A percentile compares a stretch with the other conserved stretches of the same genome.
phyloP scores from a whole-genome alignment of 2,888 invertebrate species.

The Eristalinus sepulchralis region DNA sequence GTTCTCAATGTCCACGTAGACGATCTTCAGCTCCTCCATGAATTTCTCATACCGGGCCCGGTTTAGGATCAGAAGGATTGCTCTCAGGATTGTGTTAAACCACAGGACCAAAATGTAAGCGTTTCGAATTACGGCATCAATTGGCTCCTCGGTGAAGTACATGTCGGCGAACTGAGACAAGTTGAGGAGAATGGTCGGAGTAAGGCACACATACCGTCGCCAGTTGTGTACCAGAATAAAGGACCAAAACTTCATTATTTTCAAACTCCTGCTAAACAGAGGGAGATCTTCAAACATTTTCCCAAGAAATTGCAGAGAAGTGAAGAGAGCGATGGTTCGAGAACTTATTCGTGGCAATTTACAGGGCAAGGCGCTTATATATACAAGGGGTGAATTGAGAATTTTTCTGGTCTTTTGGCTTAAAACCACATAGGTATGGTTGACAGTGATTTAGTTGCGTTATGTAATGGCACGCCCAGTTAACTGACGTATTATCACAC shows the following conservation, averaged over 20 bases:
- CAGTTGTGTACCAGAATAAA: conserved; percentile 76
- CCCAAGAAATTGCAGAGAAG: neutral
- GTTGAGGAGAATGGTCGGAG: conserved; percentile 73
- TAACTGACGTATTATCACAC: neutral
- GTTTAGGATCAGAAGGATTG: conserved; percentile 72
- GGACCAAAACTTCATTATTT: conserved; percentile 76
- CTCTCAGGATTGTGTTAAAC: conserved; percentile 74
- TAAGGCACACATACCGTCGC: conserved; percentile 76
- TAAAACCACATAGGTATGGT: neutral
- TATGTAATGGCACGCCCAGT: neutral
- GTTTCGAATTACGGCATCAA: conserved; percentile 75
- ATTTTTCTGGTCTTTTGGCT: neutral
- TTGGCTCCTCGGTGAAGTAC: conserved; percentile 74
- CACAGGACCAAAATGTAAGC: conserved; percentile 76
- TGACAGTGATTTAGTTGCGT: neutral
- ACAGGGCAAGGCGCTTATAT: neutral
- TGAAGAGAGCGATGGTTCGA: neutral
- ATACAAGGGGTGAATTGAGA: neutral
- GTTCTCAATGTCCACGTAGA: conserved; percentile 74
- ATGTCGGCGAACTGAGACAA: conserved; percentile 75
- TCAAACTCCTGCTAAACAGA: conserved; percentile 74
- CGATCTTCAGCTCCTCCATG: conserved; percentile 72
- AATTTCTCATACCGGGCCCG: conserved; percentile 74
- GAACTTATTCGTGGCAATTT: neutral
- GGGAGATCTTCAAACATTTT: conserved; percentile 73